Evolutionary conservation across 1,140 invertebrate genomes (phyloP).

Genomic region (Neelides sp.): DNA sequence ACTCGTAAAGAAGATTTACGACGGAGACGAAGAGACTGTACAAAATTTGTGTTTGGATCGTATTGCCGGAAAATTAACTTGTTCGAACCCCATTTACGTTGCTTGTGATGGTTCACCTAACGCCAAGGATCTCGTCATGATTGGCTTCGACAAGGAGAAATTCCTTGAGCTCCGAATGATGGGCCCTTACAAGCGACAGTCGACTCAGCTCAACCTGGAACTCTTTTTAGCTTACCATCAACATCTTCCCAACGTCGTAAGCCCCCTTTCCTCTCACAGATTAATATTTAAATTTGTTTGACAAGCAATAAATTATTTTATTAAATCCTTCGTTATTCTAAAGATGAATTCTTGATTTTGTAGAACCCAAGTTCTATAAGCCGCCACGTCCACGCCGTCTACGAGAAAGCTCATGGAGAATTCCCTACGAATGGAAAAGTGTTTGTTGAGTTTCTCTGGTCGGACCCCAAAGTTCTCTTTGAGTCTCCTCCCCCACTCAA

Average conservation of each 20-base stretch:
- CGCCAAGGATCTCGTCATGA: slow-evolving; percentile 12
- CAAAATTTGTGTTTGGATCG: slow-evolving; percentile 4
- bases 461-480: slow-evolving; percentile 19
- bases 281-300: background rate
- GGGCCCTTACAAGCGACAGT: slow-evolving; percentile 15
- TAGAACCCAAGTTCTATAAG: slow-evolving; percentile 2
- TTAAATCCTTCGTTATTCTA: background rate
- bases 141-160: slow-evolving; percentile 11
- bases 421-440: slow-evolving; percentile 22
- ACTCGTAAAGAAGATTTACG: slow-evolving; percentile 14
- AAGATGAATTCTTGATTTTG: background rate
- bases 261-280: too few species aligned
- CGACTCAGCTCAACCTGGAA: slow-evolving; percentile 16
- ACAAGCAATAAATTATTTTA: background rate
- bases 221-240: slow-evolving; percentile 12
- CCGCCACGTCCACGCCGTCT: slow-evolving; percentile 24
- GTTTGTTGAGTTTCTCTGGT: slow-evolving; percentile 26
- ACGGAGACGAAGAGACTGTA: slow-evolving; percentile 2
- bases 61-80: slow-evolving; percentile 7
- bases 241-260: slow-evolving; percentile 11
- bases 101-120: background rate
- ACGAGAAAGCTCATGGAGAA: slow-evolving; percentile 28
- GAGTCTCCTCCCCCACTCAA: slow-evolving; percentile 14
- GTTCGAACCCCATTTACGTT: slow-evolving; percentile 6
- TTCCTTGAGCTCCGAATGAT: slow-evolving; percentile 18